A percentile compares a stretch with the other conserved stretches of the same genome.
phyloP scores from a whole-genome alignment of 2,797 vertebrate species.

The Eleutherodactylus coqui region DNA sequence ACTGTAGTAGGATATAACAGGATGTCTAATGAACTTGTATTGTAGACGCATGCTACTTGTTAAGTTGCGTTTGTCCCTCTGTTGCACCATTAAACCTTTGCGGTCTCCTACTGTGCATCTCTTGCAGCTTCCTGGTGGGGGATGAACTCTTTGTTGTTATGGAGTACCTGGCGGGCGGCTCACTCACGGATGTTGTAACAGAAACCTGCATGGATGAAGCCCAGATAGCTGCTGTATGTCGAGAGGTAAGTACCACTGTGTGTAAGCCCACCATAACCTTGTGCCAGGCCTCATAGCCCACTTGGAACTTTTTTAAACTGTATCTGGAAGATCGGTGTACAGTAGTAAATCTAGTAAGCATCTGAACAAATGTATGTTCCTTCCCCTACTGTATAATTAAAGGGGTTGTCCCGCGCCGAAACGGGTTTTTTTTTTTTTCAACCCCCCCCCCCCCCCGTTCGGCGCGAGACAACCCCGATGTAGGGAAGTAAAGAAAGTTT shows the following conservation, averaged over 20 bases:
- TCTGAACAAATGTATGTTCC: too few species aligned
- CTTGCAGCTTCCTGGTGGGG: slow-evolving; percentile 85
- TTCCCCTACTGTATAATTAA: too few species aligned
- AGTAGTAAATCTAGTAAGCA: too few species aligned
- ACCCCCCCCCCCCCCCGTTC: too few species aligned
- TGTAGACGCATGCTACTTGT: neutral
- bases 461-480: too few species aligned
- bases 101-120: neutral
- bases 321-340: too few species aligned
- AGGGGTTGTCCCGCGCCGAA: too few species aligned
- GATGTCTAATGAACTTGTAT: neutral
- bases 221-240: slow-evolving; percentile 96
- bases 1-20: neutral
- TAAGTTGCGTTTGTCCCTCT: neutral
- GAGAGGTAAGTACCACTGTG: slow-evolving; percentile 82
- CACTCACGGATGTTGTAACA: slow-evolving; percentile 96
- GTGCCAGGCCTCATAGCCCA: too few species aligned
- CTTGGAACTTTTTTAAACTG: too few species aligned
- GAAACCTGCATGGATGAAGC: slow-evolving; percentile 99
- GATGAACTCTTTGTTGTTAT: slow-evolving; percentile 98
- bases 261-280: neutral
- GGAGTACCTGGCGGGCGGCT: slow-evolving; percentile 97
- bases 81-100: neutral
- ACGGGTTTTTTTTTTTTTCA: too few species aligned
- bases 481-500: too few species aligned